A percentile compares a stretch with the other conserved stretches of the same genome.
These are phyloP conservation scores for Lontra canadensis DNA, from an alignment of 2,113 vertebrate species.

Conservation along the genomic window DNA sequence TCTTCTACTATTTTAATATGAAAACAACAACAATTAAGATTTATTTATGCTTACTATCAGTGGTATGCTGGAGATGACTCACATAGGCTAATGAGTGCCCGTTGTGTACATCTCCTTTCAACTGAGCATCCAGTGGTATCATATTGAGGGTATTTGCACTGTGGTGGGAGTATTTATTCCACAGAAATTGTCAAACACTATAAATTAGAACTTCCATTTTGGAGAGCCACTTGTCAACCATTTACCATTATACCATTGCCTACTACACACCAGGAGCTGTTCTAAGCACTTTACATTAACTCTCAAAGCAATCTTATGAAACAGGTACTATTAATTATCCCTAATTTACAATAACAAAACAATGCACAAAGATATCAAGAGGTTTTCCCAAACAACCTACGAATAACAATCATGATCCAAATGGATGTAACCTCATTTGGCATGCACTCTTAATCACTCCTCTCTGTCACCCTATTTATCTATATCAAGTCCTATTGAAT, in stretches of 20 bases:
- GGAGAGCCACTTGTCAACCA: background rate
- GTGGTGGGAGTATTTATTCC: background rate
- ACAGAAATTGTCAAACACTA: background rate
- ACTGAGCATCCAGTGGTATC: background rate
- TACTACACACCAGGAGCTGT: background rate
- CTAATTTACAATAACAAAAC: background rate
- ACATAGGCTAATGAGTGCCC: background rate
- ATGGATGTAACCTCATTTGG: background rate
- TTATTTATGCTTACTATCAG: background rate
- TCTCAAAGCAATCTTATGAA: background rate
- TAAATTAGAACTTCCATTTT: background rate
- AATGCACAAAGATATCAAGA: background rate
- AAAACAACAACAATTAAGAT: background rate
- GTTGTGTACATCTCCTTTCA: background rate
- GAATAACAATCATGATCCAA: background rate
- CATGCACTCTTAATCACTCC: background rate
- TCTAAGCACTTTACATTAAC: conserved; percentile 32
- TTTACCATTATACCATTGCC: background rate
- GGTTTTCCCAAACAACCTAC: background rate
- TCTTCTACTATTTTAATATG: background rate
- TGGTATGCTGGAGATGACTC: background rate
- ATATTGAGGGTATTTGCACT: background rate
- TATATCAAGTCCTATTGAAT: background rate
- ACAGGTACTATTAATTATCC: background rate
- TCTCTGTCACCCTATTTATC: background rate